Evolutionary conservation across 2,797 vertebrate genomes (phyloP).

Genomic region (Florisuga fusca): DNA sequence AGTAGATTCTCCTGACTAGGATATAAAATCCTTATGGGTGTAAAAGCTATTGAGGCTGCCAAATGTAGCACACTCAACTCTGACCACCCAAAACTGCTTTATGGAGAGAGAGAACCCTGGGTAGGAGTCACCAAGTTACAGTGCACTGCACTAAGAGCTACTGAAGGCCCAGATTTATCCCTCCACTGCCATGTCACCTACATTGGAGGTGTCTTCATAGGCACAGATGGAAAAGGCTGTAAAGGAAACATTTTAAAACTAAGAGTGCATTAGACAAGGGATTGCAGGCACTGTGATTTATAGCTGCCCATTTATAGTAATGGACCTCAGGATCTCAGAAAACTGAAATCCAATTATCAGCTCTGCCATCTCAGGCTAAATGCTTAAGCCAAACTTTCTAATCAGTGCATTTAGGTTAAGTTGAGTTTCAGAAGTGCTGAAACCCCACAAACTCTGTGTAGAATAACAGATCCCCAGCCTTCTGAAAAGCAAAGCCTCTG

Average conservation of each 20-base stretch:
- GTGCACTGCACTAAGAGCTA: neutral
- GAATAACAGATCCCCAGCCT: neutral
- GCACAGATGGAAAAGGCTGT: neutral
- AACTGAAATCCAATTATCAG: slow-evolving; percentile 46
- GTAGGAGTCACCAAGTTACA: neutral
- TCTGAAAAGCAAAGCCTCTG: neutral
- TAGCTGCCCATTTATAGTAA: neutral
- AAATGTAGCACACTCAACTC: neutral
- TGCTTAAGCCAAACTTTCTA: slow-evolving; percentile 14
- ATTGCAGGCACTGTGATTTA: slow-evolving; percentile 26
- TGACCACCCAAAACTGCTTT: neutral
- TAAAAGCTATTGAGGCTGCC: neutral
- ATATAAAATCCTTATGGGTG: neutral
- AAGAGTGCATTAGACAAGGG: slow-evolving; percentile 26
- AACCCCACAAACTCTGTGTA: neutral
- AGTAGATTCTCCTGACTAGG: neutral
- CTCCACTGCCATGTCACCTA: neutral
- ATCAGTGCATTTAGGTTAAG: neutral
- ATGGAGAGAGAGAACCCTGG: neutral
- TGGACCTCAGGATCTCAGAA: neutral
- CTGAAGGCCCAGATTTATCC: neutral
- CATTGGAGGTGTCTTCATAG: neutral
- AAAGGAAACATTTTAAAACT: neutral
- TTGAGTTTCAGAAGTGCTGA: neutral
- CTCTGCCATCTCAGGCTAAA: slow-evolving; percentile 31